phyloP scores from a whole-genome alignment of 2,888 invertebrate species.

The Eupithecia pulchellata region DNA sequence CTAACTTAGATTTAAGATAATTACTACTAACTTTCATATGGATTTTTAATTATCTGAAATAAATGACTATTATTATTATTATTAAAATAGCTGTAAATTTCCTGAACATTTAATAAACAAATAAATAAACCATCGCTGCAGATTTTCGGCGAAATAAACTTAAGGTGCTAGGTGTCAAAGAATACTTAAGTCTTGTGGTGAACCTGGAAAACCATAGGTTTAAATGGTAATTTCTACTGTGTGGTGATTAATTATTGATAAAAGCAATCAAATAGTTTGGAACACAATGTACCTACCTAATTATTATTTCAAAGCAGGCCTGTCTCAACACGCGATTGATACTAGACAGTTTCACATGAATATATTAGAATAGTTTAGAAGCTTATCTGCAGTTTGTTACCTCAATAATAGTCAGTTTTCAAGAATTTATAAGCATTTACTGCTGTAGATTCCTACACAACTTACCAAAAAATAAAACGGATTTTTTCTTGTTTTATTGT shows the following conservation, averaged over 20 bases:
- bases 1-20: too few species aligned
- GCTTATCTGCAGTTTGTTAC: not conserved
- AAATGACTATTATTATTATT: too few species aligned
- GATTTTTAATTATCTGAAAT: too few species aligned
- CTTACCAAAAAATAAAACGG: not conserved
- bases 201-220: not conserved
- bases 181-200: not conserved
- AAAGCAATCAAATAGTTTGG: slow-evolving; percentile 17
- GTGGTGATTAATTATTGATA: slow-evolving; percentile 7
- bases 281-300: not conserved
- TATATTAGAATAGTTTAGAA: slow-evolving; percentile 28
- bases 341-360: slow-evolving; percentile 30
- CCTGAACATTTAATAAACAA: too few species aligned
- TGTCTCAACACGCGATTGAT: slow-evolving; percentile 34
- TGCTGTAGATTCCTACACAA: not conserved
- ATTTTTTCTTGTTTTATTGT: too few species aligned
- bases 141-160: not conserved
- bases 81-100: too few species aligned
- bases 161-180: not conserved
- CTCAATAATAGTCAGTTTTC: not conserved
- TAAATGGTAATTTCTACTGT: not conserved
- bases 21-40: too few species aligned
- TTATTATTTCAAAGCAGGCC: slow-evolving; percentile 31
- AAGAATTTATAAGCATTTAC: not conserved
- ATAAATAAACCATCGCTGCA: not conserved